These are phyloP conservation scores for Aphrocallistes beatrix DNA, from an alignment of 37 sponge, comb jelly and placozoan species.

Conservation along the genomic window DNA sequence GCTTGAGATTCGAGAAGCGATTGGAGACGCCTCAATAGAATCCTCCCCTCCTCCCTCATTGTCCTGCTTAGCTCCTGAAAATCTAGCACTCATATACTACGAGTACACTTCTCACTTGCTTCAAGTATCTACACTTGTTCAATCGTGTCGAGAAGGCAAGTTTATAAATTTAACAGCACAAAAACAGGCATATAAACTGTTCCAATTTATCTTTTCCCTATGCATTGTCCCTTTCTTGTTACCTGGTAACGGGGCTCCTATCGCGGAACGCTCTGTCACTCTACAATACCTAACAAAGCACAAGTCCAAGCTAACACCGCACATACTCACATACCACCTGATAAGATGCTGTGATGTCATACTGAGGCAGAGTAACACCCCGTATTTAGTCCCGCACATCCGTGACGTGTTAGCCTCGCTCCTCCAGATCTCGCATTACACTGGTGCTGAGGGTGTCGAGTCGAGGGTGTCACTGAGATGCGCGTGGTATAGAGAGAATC, in stretches of 20 bases:
- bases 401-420: slow-evolving; percentile 2
- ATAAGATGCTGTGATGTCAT: not conserved
- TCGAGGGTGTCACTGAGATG: not conserved
- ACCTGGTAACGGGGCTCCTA: not conserved
- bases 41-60: not conserved
- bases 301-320: slow-evolving; percentile 1
- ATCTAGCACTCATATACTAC: not conserved
- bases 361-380: not conserved
- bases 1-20: not conserved
- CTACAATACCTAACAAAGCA: not conserved
- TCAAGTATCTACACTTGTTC: not conserved
- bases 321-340: not conserved
- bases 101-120: slow-evolving; percentile 14
- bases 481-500: not conserved
- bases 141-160: not conserved
- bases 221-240: not conserved
- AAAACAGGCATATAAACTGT: not conserved
- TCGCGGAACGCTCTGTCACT: not conserved
- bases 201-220: not conserved
- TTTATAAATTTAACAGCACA: not conserved
- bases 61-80: not conserved
- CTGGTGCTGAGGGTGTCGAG: not conserved
- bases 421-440: not conserved
- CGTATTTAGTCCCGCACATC: not conserved
- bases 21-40: not conserved